A percentile compares a stretch with the other conserved stretches of the same genome.
Evolutionary conservation across 2,113 vertebrate species (phyloP).

Genomic region (Oceanodroma tethys): DNA sequence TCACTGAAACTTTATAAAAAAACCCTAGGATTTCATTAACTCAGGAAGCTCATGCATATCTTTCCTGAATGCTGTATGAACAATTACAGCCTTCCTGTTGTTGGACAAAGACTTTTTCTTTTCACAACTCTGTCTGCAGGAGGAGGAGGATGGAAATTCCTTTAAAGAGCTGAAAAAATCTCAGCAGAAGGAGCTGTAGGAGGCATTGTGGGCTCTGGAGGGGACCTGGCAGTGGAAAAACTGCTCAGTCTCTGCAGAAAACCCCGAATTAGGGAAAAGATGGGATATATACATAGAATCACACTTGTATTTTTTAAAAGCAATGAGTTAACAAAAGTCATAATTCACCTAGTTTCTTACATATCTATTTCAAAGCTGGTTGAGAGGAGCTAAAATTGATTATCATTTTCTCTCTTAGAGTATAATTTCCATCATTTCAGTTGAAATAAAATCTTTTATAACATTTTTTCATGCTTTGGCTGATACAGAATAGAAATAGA

Average conservation of each 20-base stretch:
- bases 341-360: slow-evolving; percentile 5
- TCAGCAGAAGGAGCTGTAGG: slow-evolving; percentile 31
- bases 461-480: neutral
- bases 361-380: neutral
- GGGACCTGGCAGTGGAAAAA: neutral
- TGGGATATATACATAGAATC: neutral
- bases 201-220: neutral
- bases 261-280: neutral
- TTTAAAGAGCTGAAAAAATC: neutral
- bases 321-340: neutral
- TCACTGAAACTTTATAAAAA: neutral
- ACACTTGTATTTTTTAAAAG: neutral
- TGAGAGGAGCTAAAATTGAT: neutral
- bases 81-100: slow-evolving; percentile 44
- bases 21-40: neutral
- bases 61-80: slow-evolving; percentile 43
- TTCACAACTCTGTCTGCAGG: neutral
- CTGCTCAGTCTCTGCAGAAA: neutral
- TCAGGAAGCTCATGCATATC: slow-evolving; percentile 36
- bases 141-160: neutral
- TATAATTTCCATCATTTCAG: neutral
- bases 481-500: neutral
- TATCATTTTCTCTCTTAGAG: neutral
- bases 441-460: neutral
- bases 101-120: slow-evolving; percentile 26